Evolutionary conservation across 2,888 invertebrate genomes (phyloP), one percentile per base, ranked within the genome.

Genomic region (Mythimna loreyi): DNA sequence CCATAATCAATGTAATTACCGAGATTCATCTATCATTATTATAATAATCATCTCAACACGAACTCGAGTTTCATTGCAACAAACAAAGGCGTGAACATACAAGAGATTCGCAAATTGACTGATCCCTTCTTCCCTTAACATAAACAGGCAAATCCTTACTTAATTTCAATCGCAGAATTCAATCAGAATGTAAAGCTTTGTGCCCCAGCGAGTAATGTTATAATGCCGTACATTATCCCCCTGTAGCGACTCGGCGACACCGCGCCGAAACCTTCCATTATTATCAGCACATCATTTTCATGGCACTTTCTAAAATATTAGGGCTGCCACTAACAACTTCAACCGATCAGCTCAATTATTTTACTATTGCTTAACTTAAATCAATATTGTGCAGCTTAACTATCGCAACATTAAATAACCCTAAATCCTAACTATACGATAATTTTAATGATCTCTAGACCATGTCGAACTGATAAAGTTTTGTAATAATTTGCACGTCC

Each of bases 201-300:
- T 93, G 88, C 93, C 93, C 92, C 91, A 86, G 89, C 89, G 90
- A 91, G 91, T 95, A 94, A 95, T 94, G 94, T 95, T 93, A 94
- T 95, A 95, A 95, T 94, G 92, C 93, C 92, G 92, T 90, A 92
- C 92, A 93, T 94, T 92, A 94, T 93, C 93, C 93, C 92, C 91
- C 91, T 87, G 89, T 86, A 88, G 87, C 88, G 89, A 91, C 73
- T 85, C 89, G 90, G 89, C 92, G 92, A 94, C 94, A 92, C 90
- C 86, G 87, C 89, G 90, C 91, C 89, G 86, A 95, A n/a, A 94
- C 95, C 96, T 96, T 95, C 95, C 94, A 96, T 96, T 96, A 96
- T 96, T 94, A 95, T 95, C 95, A 96, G 95, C 96, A 95, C 96
- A 94, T 95, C 91, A 94, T 95, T 94, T 94, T 94, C 93, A 92